Evolutionary conservation across 2,797 vertebrate species (phyloP).

Genomic region (Epinephelus malabaricus): DNA sequence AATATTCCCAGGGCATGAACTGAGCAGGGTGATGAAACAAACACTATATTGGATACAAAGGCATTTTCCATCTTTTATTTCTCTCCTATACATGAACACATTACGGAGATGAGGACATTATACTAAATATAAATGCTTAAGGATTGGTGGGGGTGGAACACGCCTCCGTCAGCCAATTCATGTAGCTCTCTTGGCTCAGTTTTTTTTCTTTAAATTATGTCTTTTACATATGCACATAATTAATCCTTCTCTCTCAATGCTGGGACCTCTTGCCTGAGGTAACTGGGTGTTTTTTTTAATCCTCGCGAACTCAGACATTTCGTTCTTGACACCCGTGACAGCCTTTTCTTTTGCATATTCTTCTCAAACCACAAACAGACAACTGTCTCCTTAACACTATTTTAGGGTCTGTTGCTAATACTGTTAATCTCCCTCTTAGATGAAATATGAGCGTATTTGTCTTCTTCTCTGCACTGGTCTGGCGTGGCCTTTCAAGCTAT

Average conservation of each 20-base stretch:
- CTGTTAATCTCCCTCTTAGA: slow-evolving; percentile 49
- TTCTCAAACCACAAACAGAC: slow-evolving; percentile 39
- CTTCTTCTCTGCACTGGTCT: slow-evolving; percentile 33
- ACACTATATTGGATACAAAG: slow-evolving; percentile 12
- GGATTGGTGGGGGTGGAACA: slow-evolving; percentile 25
- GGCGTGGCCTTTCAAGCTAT: slow-evolving; percentile 51
- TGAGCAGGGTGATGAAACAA: slow-evolving; percentile 23
- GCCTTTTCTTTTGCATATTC: slow-evolving; percentile 46
- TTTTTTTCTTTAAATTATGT: slow-evolving; percentile 47
- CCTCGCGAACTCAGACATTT: slow-evolving; percentile 49
- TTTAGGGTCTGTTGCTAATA: slow-evolving; percentile 45
- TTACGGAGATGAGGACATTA: slow-evolving; percentile 33
- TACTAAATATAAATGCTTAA: slow-evolving; percentile 27
- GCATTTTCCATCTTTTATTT: slow-evolving; percentile 8
- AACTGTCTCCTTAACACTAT: slow-evolving; percentile 20
- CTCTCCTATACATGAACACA: not conserved
- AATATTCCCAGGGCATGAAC: not conserved
- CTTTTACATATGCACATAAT: slow-evolving; percentile 62
- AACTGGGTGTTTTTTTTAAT: slow-evolving; percentile 51
- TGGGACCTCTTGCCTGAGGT: slow-evolving; percentile 50
- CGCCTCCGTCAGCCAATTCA: slow-evolving; percentile 47
- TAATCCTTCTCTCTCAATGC: slow-evolving; percentile 40
- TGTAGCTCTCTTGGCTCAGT: slow-evolving; percentile 40
- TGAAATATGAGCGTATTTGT: slow-evolving; percentile 50
- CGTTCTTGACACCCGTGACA: slow-evolving; percentile 41